A percentile compares a stretch with the other conserved stretches of the same genome.
phyloP scores from a whole-genome alignment of 1,140 invertebrate genomes.

The Dryas iulia region DNA sequence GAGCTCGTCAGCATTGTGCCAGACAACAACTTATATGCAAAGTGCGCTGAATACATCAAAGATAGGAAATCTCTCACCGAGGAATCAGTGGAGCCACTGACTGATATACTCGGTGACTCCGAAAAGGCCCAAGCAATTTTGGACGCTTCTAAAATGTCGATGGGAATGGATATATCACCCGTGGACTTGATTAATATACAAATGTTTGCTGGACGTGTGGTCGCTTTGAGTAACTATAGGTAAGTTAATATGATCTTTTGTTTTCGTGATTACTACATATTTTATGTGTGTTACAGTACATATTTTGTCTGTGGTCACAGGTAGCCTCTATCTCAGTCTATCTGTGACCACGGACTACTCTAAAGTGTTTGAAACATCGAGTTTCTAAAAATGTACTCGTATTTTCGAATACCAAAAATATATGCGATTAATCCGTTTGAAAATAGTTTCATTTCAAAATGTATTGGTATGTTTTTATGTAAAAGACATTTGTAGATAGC shows the following conservation, averaged over 20 bases:
- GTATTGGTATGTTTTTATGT: too few relatives aligned
- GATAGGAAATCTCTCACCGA: slow-evolving; percentile 93
- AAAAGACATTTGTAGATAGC: too few relatives aligned
- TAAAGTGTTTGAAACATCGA: too few relatives aligned
- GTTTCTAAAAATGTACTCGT: too few relatives aligned
- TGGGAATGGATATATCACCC: slow-evolving; percentile 99
- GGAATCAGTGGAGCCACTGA: slow-evolving; percentile 89
- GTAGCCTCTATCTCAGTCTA: too few relatives aligned
- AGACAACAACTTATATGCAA: slow-evolving; percentile 96
- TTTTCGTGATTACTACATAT: background rate
- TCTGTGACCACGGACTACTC: too few relatives aligned
- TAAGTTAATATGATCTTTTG: slow-evolving; percentile 33
- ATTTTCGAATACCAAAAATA: too few relatives aligned
- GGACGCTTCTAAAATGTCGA: slow-evolving; percentile 96
- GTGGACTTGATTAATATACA: slow-evolving; percentile 98
- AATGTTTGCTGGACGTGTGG: slow-evolving; percentile 93
- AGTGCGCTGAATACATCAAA: slow-evolving; percentile 91
- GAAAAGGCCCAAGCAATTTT: slow-evolving; percentile 95
- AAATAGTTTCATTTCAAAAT: too few relatives aligned
- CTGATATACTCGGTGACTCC: slow-evolving; percentile 95
- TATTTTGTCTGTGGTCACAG: too few relatives aligned
- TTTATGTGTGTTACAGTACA: too few relatives aligned
- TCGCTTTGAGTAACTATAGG: slow-evolving; percentile 92
- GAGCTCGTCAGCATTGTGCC: slow-evolving; percentile 98
- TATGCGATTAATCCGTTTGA: too few relatives aligned